Percentiles rank a stretch among this genome's conserved stretches.
Conservation (phyloP, 2,888 invertebrate species). For the Helobdella robusta region DNA sequence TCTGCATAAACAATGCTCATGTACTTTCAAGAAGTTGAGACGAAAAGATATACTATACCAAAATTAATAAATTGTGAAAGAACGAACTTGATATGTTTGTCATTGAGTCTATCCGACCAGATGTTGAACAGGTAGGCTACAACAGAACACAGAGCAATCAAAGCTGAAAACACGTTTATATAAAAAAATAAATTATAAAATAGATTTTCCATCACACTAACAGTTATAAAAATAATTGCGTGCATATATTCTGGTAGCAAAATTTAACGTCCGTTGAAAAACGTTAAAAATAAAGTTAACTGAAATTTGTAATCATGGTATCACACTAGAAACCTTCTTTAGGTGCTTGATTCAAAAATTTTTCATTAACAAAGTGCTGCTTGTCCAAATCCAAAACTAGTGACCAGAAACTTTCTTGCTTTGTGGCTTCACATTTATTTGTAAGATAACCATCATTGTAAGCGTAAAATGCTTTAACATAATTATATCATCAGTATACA, state of each 20-base stretch:
- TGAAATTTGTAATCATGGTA: too few species aligned
- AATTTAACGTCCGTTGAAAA: too few species aligned
- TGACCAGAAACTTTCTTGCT: slow-evolving; percentile 58
- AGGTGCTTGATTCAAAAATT: slow-evolving; percentile 63
- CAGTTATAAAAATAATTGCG: slow-evolving; percentile 55
- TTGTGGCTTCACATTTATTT: too few species aligned
- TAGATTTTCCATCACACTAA: background rate
- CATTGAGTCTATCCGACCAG: background rate
- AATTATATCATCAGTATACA: too few species aligned
- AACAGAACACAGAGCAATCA: background rate
- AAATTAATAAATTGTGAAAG: too few species aligned
- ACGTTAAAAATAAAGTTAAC: too few species aligned
- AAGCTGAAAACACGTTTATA: slow-evolving; percentile 11
- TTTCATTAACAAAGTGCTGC: slow-evolving; percentile 71
- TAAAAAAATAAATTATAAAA: too few species aligned
- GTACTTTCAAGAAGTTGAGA: background rate
- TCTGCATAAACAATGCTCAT: background rate
- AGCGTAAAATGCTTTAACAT: too few species aligned
- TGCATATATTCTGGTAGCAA: too few species aligned
- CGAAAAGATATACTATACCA: background rate
- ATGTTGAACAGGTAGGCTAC: background rate
- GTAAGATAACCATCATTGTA: too few species aligned
- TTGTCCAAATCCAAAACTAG: slow-evolving; percentile 66
- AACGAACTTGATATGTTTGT: background rate
- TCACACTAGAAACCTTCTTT: too few species aligned